A percentile compares a stretch with the other conserved stretches of the same genome.
Evolutionary conservation across 2,888 invertebrate genomes (phyloP).

Genomic region (Tenthredo distinguenda): DNA sequence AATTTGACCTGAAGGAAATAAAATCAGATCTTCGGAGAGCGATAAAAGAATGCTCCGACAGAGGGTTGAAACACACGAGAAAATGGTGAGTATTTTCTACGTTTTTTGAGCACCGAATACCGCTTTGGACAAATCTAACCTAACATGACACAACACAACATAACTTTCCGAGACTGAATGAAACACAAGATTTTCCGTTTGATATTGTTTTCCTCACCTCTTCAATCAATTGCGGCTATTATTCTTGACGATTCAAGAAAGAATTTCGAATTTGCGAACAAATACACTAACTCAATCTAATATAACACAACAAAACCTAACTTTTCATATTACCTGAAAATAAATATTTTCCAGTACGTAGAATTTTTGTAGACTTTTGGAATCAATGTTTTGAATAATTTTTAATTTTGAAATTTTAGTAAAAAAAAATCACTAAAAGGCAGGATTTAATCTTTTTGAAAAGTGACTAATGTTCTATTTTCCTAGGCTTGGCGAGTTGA

Average conservation of each 20-base stretch:
- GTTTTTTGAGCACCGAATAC: background rate
- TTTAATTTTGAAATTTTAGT: slow-evolving; percentile 19
- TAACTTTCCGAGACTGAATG: too few species aligned
- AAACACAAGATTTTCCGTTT: background rate
- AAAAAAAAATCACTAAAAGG: too few species aligned
- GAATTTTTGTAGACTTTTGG: background rate
- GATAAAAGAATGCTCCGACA: slow-evolving; percentile 87
- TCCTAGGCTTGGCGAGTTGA: slow-evolving; percentile 88
- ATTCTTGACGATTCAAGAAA: background rate
- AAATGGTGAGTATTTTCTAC: slow-evolving; percentile 85
- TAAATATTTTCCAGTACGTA: background rate
- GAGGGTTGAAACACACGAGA: slow-evolving; percentile 89
- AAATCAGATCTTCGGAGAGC: slow-evolving; percentile 84
- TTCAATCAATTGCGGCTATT: background rate
- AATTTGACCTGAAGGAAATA: slow-evolving; percentile 82
- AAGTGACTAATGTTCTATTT: background rate
- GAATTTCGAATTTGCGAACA: background rate
- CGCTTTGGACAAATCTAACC: background rate
- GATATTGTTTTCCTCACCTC: background rate
- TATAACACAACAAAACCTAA: background rate
- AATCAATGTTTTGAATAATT: background rate
- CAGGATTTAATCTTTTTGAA: background rate
- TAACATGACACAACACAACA: background rate
- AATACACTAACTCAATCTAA: background rate
- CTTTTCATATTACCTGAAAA: background rate